These are phyloP conservation scores for Catharus ustulatus DNA, from an alignment of 2,797 vertebrate species.

Conservation along the genomic window DNA sequence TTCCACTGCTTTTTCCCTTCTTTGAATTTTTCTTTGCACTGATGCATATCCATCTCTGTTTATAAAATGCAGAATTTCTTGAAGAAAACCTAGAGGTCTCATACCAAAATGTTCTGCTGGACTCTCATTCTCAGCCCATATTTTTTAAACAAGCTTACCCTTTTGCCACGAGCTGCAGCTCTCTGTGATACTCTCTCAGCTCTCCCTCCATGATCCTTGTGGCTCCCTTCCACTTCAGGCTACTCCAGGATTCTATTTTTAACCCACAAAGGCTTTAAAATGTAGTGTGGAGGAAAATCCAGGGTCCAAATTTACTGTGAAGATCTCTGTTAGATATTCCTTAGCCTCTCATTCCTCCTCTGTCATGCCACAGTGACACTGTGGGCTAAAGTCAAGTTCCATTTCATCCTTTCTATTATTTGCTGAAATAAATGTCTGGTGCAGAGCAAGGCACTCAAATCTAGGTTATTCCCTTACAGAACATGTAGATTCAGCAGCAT, in stretches of 20 bases:
- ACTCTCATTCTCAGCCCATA: not conserved
- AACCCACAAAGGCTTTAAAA: not conserved
- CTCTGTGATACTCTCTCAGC: not conserved
- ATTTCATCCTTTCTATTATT: constrained; percentile 12
- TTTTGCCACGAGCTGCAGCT: accelerated
- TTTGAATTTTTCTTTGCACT: not conserved
- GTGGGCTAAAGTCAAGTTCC: not conserved
- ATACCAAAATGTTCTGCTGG: not conserved
- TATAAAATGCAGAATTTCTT: not conserved
- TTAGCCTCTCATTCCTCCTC: not conserved
- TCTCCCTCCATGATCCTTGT: not conserved
- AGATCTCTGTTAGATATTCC: not conserved
- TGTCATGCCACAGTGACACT: not conserved
- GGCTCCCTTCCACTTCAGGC: not conserved
- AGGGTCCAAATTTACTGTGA: not conserved
- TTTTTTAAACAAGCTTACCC: not conserved
- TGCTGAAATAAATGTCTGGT: not conserved
- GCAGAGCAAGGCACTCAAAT: not conserved
- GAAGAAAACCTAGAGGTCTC: not conserved
- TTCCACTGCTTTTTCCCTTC: not conserved
- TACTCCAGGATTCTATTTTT: not conserved
- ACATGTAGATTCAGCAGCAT: constrained; percentile 44
- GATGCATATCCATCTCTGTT: not conserved
- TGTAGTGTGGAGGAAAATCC: not conserved
- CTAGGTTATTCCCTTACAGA: constrained; percentile 48